Evolutionary conservation across 1,140 invertebrate genomes (phyloP).

Genomic region (Steinernema khuongi): DNA sequence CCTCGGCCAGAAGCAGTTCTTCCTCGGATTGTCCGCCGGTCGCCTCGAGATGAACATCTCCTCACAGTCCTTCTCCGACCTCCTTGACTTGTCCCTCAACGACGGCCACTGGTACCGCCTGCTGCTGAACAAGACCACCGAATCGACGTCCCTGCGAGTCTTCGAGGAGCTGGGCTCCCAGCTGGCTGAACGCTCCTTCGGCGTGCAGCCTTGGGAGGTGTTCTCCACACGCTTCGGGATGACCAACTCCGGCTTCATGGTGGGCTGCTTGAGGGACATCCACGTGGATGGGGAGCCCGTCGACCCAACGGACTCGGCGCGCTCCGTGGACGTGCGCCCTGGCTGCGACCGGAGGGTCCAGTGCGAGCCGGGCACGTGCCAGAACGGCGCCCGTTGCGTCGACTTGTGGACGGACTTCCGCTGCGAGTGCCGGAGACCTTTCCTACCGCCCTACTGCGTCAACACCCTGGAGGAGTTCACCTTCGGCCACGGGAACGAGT

Average conservation of each 20-base stretch:
- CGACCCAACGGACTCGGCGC: conserved; percentile 24
- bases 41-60: conserved; percentile 28
- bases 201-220: conserved; percentile 27
- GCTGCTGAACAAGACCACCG: conserved; percentile 26
- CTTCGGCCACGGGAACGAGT: conserved; percentile 74
- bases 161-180: conserved; percentile 30
- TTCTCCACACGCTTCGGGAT: conserved; percentile 39
- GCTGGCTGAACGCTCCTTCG: conserved; percentile 17
- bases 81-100: conserved; percentile 35
- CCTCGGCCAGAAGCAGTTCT: conserved; percentile 33
- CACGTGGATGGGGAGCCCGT: background rate
- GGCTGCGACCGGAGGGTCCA: conserved; percentile 74
- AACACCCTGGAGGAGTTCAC: conserved; percentile 80
- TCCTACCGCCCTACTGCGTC: conserved; percentile 77
- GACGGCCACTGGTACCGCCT: conserved; percentile 45
- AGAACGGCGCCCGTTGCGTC: conserved; percentile 75
- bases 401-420: conserved; percentile 81
- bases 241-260: conserved; percentile 19
- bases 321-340: conserved; percentile 38
- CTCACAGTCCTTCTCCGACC: background rate
- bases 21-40: conserved; percentile 24
- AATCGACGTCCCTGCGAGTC: conserved; percentile 16
- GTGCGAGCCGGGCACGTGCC: conserved; percentile 79
- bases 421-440: conserved; percentile 78
- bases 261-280: conserved; percentile 33